These are phyloP conservation scores for Cryptocheilus praepositus DNA, from an alignment of 2,888 invertebrate genomes.

Conservation along the genomic window DNA sequence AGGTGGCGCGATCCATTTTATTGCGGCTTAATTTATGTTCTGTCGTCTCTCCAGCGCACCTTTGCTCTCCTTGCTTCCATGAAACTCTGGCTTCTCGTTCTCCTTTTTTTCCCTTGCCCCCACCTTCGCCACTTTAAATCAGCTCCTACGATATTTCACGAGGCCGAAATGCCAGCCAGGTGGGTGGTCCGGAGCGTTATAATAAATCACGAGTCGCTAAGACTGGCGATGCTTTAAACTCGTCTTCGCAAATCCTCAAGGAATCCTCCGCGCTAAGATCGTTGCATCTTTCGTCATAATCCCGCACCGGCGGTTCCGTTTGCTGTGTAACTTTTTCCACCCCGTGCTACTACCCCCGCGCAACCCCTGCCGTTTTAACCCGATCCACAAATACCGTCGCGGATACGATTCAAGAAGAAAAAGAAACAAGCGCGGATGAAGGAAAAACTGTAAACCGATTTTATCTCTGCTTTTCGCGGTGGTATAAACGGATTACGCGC, in stretches of 20 bases:
- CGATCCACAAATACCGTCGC: too few relatives aligned
- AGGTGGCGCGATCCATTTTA: conserved; percentile 4
- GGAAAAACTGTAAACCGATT: too few relatives aligned
- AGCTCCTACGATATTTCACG: neutral
- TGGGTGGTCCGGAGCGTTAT: too few relatives aligned
- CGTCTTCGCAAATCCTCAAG: too few relatives aligned
- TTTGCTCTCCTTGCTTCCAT: neutral
- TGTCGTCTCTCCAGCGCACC: neutral
- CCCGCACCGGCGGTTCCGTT: neutral
- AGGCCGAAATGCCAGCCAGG: too few relatives aligned
- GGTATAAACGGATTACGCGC: too few relatives aligned
- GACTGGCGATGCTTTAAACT: too few relatives aligned
- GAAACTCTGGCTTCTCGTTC: neutral
- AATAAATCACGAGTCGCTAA: too few relatives aligned
- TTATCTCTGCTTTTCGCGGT: neutral
- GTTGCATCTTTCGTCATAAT: neutral
- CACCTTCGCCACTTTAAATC: conserved; percentile 1
- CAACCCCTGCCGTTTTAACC: neutral
- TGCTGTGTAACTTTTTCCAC: conserved; percentile 1
- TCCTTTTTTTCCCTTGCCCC: neutral
- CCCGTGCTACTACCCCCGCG: neutral
- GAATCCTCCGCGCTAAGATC: neutral
- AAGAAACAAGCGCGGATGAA: too few relatives aligned
- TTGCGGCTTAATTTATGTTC: conserved; percentile 9
- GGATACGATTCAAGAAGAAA: too few relatives aligned